Evolutionary conservation across 2,113 vertebrate genomes (phyloP).

Genomic region (Ciconia maguari): DNA sequence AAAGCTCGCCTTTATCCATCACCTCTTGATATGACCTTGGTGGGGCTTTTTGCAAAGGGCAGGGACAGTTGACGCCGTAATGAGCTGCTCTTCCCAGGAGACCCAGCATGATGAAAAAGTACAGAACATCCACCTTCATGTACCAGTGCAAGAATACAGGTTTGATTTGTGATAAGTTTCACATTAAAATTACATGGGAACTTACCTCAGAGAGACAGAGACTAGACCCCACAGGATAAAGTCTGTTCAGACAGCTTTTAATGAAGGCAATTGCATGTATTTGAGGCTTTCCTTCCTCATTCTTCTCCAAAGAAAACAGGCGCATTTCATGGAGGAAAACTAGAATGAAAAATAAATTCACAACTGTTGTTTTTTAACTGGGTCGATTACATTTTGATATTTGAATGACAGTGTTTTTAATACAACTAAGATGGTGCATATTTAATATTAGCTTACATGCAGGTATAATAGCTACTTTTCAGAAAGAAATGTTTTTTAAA

Average conservation of each 20-base stretch:
- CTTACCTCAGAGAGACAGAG: not conserved
- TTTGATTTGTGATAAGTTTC: slow-evolving; percentile 38
- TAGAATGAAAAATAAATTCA: slow-evolving; percentile 11
- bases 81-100: slow-evolving; percentile 55
- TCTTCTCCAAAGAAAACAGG: slow-evolving; percentile 18
- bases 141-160: not conserved
- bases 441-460: not conserved
- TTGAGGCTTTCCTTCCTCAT: not conserved
- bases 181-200: slow-evolving; percentile 60
- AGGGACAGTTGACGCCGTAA: slow-evolving; percentile 43
- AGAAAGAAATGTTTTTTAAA: not conserved
- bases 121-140: slow-evolving; percentile 27
- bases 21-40: slow-evolving; percentile 54
- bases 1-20: slow-evolving; percentile 62
- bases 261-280: slow-evolving; percentile 11
- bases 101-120: slow-evolving; percentile 17
- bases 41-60: slow-evolving; percentile 44
- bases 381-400: not conserved
- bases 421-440: not conserved
- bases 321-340: not conserved
- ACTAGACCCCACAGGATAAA: slow-evolving; percentile 25
- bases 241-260: slow-evolving; percentile 14
- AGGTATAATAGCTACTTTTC: slow-evolving; percentile 1
- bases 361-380: not conserved
- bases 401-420: not conserved